Conservation (phyloP, 30 jellyfish, hydroid and myxozoan species). For the Pelagia noctiluca region DNA sequence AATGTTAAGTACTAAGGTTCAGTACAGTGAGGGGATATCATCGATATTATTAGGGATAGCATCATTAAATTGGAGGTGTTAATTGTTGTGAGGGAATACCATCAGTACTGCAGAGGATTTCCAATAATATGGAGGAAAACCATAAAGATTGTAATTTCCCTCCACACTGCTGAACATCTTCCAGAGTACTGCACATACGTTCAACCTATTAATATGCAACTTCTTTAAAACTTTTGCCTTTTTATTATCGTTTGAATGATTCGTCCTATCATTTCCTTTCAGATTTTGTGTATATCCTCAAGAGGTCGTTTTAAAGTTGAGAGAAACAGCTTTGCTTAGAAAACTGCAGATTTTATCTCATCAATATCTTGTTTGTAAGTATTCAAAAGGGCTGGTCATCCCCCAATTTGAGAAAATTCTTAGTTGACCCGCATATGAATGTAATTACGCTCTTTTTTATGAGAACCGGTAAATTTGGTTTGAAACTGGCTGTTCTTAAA, state of each 20-base stretch:
- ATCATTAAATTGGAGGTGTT: too few relatives aligned
- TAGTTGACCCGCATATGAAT: too few relatives aligned
- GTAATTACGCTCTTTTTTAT: too few relatives aligned
- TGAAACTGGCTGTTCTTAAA: too few relatives aligned
- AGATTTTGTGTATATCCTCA: slow-evolving; percentile 96
- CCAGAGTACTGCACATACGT: neutral
- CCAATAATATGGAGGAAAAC: neutral
- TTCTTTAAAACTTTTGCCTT: neutral
- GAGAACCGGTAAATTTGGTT: too few relatives aligned
- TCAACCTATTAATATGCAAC: neutral
- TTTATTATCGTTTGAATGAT: neutral
- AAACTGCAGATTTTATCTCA: slow-evolving; percentile 90
- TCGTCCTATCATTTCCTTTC: neutral
- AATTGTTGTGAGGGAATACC: too few relatives aligned
- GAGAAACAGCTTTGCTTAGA: slow-evolving; percentile 64
- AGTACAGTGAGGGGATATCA: too few relatives aligned
- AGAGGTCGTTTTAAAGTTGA: slow-evolving; percentile 83
- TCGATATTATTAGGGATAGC: too few relatives aligned
- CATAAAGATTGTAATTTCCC: neutral
- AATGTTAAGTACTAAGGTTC: too few relatives aligned
- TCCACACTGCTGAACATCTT: neutral
- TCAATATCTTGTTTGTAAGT: slow-evolving; percentile 76
- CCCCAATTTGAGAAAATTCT: too few relatives aligned
- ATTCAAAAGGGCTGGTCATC: too few relatives aligned
- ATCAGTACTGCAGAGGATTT: neutral